Base-by-base conservation (phyloP, 1,140 invertebrate genomes). In the Drosophila varians region DNA sequence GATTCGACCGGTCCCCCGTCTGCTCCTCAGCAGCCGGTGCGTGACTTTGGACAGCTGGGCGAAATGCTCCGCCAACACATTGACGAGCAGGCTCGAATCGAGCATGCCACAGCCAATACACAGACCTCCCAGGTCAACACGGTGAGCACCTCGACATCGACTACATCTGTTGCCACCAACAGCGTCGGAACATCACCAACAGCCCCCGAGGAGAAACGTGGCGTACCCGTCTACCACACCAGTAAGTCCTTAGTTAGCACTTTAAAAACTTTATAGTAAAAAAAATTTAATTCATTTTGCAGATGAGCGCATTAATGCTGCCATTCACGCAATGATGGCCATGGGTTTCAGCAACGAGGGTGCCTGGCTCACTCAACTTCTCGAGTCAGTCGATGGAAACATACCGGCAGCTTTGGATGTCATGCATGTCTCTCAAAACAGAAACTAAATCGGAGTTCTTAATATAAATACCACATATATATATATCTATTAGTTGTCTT, bases 291-390 rank as follows among this genome's bases (percentile, higher is more conserved):
- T 16, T 36, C 8, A 4, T 3, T 38, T 53, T n/a, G 4, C 28
- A 88, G 93, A 94, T 91, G 92, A 94, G 9, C 92, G 92, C 54
- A 94, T 96, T 48, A 93, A 93, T 51, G 86, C 90, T 3, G 92
- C 93, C 28, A 89, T 96, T 43, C 90, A 94, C 45, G 92, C 94
- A 38, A 96, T 97, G 95, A 92, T 94, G 83, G 90, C 93, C 1
- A 97, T 97, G 96, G 96, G 96, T 25, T 97, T 96, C 90, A 93
- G 93, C 46, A 95, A 96, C 84, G 94, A 96, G 55, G 94, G 94
- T 1, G 92, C 91, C 14, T 93, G 92, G 92, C 77, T 93, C 45
- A 92, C 92, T 3, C 92, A 93, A 53, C 80, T 94, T 1, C 61
- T 93, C 1, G 92, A 93, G 64, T 92, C 83, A 65, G 92, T 92